Evolutionary conservation across 1,140 invertebrate species (phyloP).

Genomic region (Rhyzopertha dominica): DNA sequence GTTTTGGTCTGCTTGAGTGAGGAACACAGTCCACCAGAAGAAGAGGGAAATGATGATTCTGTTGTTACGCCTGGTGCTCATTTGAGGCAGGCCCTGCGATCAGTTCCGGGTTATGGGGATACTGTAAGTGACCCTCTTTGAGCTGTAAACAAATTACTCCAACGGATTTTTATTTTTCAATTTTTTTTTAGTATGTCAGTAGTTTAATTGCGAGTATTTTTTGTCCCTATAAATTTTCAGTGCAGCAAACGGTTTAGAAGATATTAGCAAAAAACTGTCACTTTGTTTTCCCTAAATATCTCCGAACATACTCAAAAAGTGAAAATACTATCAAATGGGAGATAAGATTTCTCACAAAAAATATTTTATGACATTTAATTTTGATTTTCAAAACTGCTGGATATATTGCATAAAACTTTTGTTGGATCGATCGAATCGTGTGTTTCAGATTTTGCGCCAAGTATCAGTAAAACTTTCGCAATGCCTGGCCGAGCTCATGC

Average conservation of each 20-base stretch:
- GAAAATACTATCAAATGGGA: too few relatives aligned
- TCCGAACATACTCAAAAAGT: too few relatives aligned
- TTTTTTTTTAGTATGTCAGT: too few relatives aligned
- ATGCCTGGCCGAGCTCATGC: conserved; percentile 56
- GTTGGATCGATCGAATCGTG: too few relatives aligned
- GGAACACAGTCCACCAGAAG: conserved; percentile 45
- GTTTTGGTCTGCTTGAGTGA: conserved; percentile 62
- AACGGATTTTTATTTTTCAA: conserved; percentile 5
- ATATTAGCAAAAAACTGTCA: too few relatives aligned
- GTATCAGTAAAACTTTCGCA: conserved; percentile 73
- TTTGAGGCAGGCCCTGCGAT: conserved; percentile 65
- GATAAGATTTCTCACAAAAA: too few relatives aligned
- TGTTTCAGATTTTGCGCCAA: conserved; percentile 55
- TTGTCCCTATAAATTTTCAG: too few relatives aligned
- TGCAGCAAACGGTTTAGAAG: too few relatives aligned
- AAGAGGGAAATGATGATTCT: conserved; percentile 43
- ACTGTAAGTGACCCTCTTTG: conserved; percentile 28
- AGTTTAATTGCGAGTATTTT: too few relatives aligned
- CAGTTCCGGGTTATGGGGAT: conserved; percentile 65
- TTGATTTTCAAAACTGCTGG: not conserved
- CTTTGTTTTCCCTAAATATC: too few relatives aligned
- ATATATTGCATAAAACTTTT: not conserved
- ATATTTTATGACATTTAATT: too few relatives aligned
- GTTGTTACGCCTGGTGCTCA: conserved; percentile 51
- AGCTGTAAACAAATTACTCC: not conserved